Percentiles rank a stretch among this genome's conserved stretches.
These are phyloP conservation scores for Ophiodon elongatus DNA, from an alignment of 2,113 vertebrate species.

Conservation along the genomic window DNA sequence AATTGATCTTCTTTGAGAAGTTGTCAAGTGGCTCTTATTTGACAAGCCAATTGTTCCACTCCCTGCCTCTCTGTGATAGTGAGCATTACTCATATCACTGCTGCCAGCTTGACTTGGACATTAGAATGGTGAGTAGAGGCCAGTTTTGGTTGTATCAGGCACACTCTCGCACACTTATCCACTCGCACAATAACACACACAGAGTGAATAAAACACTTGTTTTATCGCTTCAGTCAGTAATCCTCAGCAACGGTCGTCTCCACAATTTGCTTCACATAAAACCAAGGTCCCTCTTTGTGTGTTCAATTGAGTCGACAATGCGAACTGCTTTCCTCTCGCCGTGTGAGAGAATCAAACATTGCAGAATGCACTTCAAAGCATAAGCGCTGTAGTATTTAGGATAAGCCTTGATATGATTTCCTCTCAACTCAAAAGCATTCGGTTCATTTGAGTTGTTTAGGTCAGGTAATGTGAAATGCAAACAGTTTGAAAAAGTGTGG, in stretches of 20 bases:
- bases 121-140: constrained; percentile 49
- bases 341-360: constrained; percentile 10
- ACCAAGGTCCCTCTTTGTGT: constrained; percentile 39
- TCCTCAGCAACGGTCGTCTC: constrained; percentile 34
- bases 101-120: constrained; percentile 66
- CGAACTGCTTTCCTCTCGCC: background rate
- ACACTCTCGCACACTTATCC: constrained; percentile 1
- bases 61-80: constrained; percentile 65
- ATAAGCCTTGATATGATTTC: constrained; percentile 15
- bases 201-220: constrained; percentile 45
- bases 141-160: constrained; percentile 36
- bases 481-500: background rate
- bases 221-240: constrained; percentile 61
- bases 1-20: constrained; percentile 70
- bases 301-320: constrained; percentile 18
- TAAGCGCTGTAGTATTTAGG: constrained; percentile 12
- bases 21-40: constrained; percentile 71
- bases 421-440: constrained; percentile 10
- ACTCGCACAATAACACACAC: constrained; percentile 17
- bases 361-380: constrained; percentile 5
- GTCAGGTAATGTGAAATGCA: constrained; percentile 3
- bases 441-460: constrained; percentile 1
- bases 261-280: constrained; percentile 16
- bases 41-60: constrained; percentile 67
- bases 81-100: constrained; percentile 70